Base-by-base conservation (phyloP, 2,797 vertebrate genomes). In the Cynodonichthys magdalenae region DNA sequence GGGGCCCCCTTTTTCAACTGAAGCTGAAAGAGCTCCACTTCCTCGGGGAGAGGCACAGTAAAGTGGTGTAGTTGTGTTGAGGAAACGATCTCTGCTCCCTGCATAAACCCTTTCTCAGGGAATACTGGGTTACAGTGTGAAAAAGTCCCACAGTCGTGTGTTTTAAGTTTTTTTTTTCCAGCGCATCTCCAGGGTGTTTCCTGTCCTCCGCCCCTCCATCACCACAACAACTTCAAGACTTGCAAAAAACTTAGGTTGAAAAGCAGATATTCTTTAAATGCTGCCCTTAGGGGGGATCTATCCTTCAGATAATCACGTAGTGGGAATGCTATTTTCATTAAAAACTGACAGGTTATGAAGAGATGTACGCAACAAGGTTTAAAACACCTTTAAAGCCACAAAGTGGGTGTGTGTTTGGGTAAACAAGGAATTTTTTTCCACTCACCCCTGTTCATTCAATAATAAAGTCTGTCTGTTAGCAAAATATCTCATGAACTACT, bases 71-170 rank as follows among this genome's bases (percentile, higher is more conserved):
- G 88, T 84, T 87, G 87, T 84, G 87, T 84, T 86, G 87, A 89
- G 90, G 89, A 91, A 92, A 89, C 66, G 53, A 89, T 82, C 87
- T 66, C 65, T 11, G 9, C 36, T 39, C 36, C 69, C 86, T 83
- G 84, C 87, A 80, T 84, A 81, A 84, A 78, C 75, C 73, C 89
- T 77, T 85, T 87, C 87, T 77, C 81, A 81, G 87, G 92, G 90
- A 92, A 89, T 93, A 93, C 92, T 91, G 82, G 78, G 90, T 93
- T 94, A 90, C 93, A 94, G 81, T 91, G 89, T 92, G 90, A 92
- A 90, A 94, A 93, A 82, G 83, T 81, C 87, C 55, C 75, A 19
- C 29, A 34, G 11, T 39, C 58, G 77, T 90, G 85, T 86, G 86
- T 91, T 86, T 53, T 49, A 24, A 24, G 24, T 24, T 24, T 2